Percentiles rank a stretch among this genome's conserved stretches.
These are phyloP conservation scores for Endotricha flammealis DNA, from an alignment of 2,888 invertebrate species.

Conservation along the genomic window DNA sequence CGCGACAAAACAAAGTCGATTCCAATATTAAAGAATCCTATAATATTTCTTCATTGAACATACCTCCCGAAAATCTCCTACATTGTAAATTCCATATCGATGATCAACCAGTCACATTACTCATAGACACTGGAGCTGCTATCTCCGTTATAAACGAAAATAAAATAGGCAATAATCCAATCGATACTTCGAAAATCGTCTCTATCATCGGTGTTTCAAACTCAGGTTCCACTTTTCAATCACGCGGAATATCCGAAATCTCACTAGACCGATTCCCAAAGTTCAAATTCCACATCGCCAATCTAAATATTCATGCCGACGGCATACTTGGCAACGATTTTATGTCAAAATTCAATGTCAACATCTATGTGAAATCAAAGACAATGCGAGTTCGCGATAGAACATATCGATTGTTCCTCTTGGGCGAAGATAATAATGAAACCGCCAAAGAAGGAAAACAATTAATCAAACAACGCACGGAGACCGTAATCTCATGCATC, in stretches of 20 bases:
- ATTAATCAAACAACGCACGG: not conserved
- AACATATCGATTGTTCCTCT: slow-evolving; percentile 3
- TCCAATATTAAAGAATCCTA: slow-evolving; percentile 17
- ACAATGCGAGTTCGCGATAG: slow-evolving; percentile 5
- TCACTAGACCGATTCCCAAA: slow-evolving; percentile 11
- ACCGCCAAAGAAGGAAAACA: not conserved
- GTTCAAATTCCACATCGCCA: slow-evolving; percentile 13
- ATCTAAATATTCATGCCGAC: slow-evolving; percentile 15
- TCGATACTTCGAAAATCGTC: slow-evolving; percentile 22
- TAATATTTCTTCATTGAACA: slow-evolving; percentile 24
- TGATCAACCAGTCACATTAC: slow-evolving; percentile 20
- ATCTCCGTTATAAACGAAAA: slow-evolving; percentile 22
- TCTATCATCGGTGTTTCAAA: slow-evolving; percentile 28
- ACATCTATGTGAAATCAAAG: slow-evolving; percentile 9
- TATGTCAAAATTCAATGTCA: slow-evolving; percentile 12
- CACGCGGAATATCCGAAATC: slow-evolving; percentile 15
- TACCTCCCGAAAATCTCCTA: slow-evolving; percentile 27
- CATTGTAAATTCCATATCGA: slow-evolving; percentile 25
- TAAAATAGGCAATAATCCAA: slow-evolving; percentile 16
- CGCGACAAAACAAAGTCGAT: slow-evolving; percentile 5
- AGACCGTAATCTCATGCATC: slow-evolving; percentile 6
- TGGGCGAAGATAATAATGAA: not conserved
- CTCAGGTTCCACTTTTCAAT: slow-evolving; percentile 17
- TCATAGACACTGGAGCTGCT: slow-evolving; percentile 26
- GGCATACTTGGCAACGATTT: slow-evolving; percentile 17